Percentiles rank a stretch among this genome's conserved stretches.
These are phyloP conservation scores for Epizoanthus ramosus DNA, from an alignment of 92 coral and sea anemone species.

Conservation along the genomic window DNA sequence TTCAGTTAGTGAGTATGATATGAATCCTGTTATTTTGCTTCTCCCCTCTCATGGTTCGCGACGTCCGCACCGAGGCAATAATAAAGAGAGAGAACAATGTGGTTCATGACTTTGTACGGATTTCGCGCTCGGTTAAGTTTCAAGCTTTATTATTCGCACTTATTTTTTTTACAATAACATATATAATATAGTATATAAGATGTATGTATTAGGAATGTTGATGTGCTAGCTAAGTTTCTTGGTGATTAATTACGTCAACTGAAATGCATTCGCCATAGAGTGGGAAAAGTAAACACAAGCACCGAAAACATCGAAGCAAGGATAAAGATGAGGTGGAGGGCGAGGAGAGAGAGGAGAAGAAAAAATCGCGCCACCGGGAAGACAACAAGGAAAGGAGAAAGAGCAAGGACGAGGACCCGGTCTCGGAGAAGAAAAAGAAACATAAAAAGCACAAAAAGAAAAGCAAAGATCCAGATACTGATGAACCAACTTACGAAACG, in stretches of 20 bases:
- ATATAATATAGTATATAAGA: too few relatives aligned
- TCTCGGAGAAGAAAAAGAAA: constrained; percentile 71
- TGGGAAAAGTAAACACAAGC: constrained; percentile 78
- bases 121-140: neutral
- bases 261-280: constrained; percentile 45
- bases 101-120: neutral
- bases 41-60: too few relatives aligned
- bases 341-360: constrained; percentile 61
- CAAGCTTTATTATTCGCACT: too few relatives aligned
- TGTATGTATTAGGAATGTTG: neutral
- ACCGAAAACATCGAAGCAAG: constrained; percentile 71
- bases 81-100: too few relatives aligned
- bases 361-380: constrained; percentile 77
- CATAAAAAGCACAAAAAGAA: constrained; percentile 76
- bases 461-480: constrained; percentile 41
- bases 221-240: neutral
- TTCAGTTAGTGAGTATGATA: too few relatives aligned
- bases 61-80: too few relatives aligned
- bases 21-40: too few relatives aligned
- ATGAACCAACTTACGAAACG: constrained; percentile 66
- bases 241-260: neutral
- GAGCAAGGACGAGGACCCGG: constrained; percentile 72
- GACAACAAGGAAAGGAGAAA: constrained; percentile 65
- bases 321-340: constrained; percentile 59
- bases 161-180: too few relatives aligned